Percentiles rank a stretch among this genome's conserved stretches.
Evolutionary conservation across 2,113 vertebrate genomes (phyloP).

Genomic region (Pica pica): DNA sequence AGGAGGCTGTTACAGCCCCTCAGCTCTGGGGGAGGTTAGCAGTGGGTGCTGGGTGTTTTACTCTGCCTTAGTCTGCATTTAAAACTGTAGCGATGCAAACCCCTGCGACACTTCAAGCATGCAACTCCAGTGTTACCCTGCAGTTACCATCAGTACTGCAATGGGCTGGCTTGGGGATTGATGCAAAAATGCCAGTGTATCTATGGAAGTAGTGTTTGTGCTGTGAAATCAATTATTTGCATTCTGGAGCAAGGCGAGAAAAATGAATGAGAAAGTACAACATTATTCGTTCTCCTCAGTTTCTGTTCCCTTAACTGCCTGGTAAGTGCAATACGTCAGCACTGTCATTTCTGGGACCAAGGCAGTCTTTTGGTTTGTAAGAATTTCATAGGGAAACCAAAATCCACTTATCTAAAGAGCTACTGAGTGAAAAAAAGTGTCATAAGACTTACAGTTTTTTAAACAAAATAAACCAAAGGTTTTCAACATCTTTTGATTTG

Average conservation of each 20-base stretch:
- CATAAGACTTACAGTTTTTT: background rate
- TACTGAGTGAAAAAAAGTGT: background rate
- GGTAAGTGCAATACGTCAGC: background rate
- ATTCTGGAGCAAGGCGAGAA: background rate
- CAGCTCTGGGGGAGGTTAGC: background rate
- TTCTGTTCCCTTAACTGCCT: background rate
- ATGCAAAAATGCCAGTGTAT: background rate
- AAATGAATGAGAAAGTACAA: background rate
- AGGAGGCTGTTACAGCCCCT: background rate
- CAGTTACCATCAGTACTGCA: background rate
- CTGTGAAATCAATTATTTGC: background rate
- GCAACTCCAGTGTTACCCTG: background rate
- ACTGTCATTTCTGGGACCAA: background rate
- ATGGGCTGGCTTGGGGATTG: background rate
- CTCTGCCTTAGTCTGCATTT: background rate
- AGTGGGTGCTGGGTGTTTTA: background rate
- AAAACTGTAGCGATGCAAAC: background rate
- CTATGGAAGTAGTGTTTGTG: background rate
- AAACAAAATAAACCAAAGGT: background rate
- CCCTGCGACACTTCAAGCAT: accelerated
- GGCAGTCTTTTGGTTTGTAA: background rate
- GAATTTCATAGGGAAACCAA: background rate
- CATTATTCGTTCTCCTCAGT: background rate
- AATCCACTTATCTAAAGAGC: background rate
- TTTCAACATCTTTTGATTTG: background rate